Evolutionary conservation across 2,888 invertebrate genomes (phyloP).

Genomic region (Oligia latruncula): DNA sequence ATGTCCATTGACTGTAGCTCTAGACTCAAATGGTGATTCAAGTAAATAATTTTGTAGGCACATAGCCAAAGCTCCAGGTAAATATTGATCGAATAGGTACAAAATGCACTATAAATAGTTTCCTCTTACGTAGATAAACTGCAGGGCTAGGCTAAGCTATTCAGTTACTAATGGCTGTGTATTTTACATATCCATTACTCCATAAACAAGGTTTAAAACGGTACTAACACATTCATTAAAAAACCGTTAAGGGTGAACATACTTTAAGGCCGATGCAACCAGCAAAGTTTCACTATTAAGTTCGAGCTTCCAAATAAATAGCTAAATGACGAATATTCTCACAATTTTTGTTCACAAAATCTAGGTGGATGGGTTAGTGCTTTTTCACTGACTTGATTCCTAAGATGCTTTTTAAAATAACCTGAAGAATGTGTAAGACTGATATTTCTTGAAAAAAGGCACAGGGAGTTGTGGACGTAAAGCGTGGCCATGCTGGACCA

Average conservation of each 20-base stretch:
- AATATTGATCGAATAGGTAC: conserved; percentile 23
- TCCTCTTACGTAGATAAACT: conserved; percentile 36
- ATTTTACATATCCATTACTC: conserved; percentile 46
- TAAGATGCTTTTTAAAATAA: background rate
- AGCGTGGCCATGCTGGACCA: background rate
- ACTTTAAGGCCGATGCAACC: background rate
- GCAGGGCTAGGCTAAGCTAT: conserved; percentile 23
- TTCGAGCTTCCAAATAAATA: background rate
- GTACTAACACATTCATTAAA: conserved; percentile 27
- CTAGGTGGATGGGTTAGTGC: too few species aligned
- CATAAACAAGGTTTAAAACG: conserved; percentile 27
- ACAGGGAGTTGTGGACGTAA: background rate
- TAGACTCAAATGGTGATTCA: background rate
- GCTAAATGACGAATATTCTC: too few species aligned
- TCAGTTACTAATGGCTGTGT: conserved; percentile 45
- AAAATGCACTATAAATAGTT: conserved; percentile 21
- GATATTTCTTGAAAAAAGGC: too few species aligned
- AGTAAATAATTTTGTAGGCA: conserved; percentile 32
- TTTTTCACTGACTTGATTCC: background rate
- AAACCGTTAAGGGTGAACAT: conserved; percentile 38
- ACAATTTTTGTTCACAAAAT: background rate
- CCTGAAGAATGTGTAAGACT: background rate
- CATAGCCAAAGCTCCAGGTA: conserved; percentile 22
- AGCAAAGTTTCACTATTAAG: background rate
- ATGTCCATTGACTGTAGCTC: background rate